Base-by-base conservation (phyloP, 2,888 invertebrate genomes). In the Caenorhabditis plicata region DNA sequence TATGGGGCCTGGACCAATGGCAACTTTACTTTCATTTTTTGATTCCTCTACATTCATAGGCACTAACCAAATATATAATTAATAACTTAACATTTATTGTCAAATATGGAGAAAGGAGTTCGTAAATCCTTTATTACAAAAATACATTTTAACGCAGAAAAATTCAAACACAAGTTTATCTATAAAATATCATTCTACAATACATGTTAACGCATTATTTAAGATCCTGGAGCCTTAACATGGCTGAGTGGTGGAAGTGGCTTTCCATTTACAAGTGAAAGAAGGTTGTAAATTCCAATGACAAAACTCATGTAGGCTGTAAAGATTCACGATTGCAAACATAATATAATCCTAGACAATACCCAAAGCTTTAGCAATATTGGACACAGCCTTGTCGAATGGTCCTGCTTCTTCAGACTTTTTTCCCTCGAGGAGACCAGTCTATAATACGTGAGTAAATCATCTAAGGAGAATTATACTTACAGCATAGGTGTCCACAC, bases 381-480 rank as follows among this genome's bases (percentile, higher is more conserved):
- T 64, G 44, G 71, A 56, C 40, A 72, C 52, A 19, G 53, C 62
- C 13, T 45, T 51, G 49, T 77, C 73, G 62, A 72, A 69, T 43
- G 74, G 66, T 47, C 74, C 71, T 15, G 74, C 74, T 29, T 74
- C 74, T 57, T 77, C 77, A 38, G 71, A 71, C 50, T 77, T 77
- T 55, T 68, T 73, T 56, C 77, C 77, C 26, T 72, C 75, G 52
- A 75, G 74, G 42, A 77, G 73, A 57, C 71, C 75, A 40, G 62
- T 71, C 74, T 74, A 47, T 27, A 64, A 60, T 27, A 9, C 13
- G 7, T 27, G 7, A 9, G 29, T 9, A 27, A 23, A 17, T 23
- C 7, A 5, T 4, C 7, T 36, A 20, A 19, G 22, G 29, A 13
- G 19, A 25, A 49, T 32, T 4, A 19, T 44, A 55, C 70, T 31